Conservation (phyloP, 2,888 invertebrate species). For the Erannis defoliaria region DNA sequence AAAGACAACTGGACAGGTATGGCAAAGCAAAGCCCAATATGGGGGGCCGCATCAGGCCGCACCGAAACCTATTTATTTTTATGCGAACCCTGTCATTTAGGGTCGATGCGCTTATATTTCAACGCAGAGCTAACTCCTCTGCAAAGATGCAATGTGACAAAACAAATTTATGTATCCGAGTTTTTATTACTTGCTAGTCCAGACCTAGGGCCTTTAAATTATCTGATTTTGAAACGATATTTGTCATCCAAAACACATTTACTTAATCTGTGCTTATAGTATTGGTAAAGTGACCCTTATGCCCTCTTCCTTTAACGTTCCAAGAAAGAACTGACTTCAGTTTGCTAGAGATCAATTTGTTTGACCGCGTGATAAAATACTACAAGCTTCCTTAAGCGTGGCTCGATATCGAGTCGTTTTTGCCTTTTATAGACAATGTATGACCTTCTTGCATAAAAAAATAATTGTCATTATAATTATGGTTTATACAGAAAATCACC, state of each 20-base stretch:
- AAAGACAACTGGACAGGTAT: too few relatives aligned
- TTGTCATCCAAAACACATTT: too few relatives aligned
- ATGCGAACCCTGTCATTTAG: too few relatives aligned
- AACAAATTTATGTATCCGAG: too few relatives aligned
- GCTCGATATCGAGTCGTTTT: slow-evolving; percentile 35
- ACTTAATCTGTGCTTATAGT: background rate
- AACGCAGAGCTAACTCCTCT: too few relatives aligned
- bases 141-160: too few relatives aligned
- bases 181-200: too few relatives aligned
- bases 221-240: too few relatives aligned
- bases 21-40: too few relatives aligned
- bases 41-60: too few relatives aligned
- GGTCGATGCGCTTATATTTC: too few relatives aligned
- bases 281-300: background rate
- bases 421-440: slow-evolving; percentile 35
- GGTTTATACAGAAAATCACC: slow-evolving; percentile 36
- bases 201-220: too few relatives aligned
- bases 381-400: slow-evolving; percentile 24
- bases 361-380: slow-evolving; percentile 18
- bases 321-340: background rate
- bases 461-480: slow-evolving; percentile 40
- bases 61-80: background rate
- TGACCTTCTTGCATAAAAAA: slow-evolving; percentile 43
- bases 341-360: slow-evolving; percentile 16
- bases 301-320: slow-evolving; percentile 2